Percentiles rank a stretch among this genome's conserved stretches.
These are phyloP conservation scores for Myiotriccus ornatus DNA, from an alignment of 2,797 vertebrate genomes.

Conservation along the genomic window DNA sequence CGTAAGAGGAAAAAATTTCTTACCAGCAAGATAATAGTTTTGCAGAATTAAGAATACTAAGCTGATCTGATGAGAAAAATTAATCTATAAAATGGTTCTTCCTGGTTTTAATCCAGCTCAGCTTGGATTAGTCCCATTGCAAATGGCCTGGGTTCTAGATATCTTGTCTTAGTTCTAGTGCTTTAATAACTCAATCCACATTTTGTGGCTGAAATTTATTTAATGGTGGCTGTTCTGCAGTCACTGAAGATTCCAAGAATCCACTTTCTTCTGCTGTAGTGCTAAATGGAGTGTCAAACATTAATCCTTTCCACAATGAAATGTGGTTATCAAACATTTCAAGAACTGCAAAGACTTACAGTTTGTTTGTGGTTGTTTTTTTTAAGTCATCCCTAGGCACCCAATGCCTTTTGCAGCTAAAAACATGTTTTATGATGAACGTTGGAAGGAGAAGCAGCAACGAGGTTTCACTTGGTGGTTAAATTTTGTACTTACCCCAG, in stretches of 20 bases:
- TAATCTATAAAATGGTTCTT: not conserved
- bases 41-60: not conserved
- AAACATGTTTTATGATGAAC: constrained; percentile 96
- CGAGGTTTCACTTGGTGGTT: constrained; percentile 94
- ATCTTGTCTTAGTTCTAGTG: not conserved
- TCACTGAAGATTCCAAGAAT: not conserved
- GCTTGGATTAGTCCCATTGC: not conserved
- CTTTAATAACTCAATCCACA: not conserved
- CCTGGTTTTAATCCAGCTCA: not conserved
- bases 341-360: not conserved
- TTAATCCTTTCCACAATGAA: not conserved
- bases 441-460: constrained; percentile 97
- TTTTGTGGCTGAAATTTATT: not conserved
- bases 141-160: not conserved
- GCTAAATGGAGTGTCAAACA: not conserved
- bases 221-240: not conserved
- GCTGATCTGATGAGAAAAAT: not conserved
- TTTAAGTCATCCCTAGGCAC: constrained; percentile 88
- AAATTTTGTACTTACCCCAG: constrained; percentile 94
- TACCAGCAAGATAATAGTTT: not conserved
- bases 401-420: constrained; percentile 94
- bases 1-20: not conserved
- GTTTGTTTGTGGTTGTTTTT: not conserved
- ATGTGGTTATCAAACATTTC: not conserved
- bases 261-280: not conserved